phyloP scores from a whole-genome alignment of 2,113 vertebrate species.

The Excalfactoria chinensis region DNA sequence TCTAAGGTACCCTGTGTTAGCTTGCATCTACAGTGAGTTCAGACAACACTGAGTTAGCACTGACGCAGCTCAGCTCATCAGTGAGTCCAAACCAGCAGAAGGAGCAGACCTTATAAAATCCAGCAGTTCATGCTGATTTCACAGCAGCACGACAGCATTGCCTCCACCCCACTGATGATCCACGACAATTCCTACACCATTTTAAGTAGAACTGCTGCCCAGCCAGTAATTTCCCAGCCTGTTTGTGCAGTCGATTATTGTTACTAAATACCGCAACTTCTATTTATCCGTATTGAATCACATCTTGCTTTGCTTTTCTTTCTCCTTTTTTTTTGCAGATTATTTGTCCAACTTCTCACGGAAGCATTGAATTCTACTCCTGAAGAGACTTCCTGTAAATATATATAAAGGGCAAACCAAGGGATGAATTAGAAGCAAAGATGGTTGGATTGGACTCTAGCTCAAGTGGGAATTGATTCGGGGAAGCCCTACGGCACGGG shows the following conservation, averaged over 20 bases:
- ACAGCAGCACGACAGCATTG: background rate
- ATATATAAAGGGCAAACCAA: background rate
- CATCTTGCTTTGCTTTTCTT: background rate
- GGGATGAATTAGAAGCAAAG: background rate
- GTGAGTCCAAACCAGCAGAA: background rate
- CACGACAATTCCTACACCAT: background rate
- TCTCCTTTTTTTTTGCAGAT: background rate
- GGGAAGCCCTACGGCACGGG: background rate
- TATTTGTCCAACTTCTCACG: conserved; percentile 66
- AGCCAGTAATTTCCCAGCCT: background rate
- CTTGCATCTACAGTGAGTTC: background rate
- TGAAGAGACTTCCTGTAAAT: conserved; percentile 24
- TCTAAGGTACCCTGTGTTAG: background rate
- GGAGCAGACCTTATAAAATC: conserved; percentile 28
- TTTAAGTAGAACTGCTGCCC: background rate
- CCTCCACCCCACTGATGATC: background rate
- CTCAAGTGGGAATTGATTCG: background rate
- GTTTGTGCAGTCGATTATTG: background rate
- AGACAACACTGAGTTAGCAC: background rate
- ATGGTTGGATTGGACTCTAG: background rate
- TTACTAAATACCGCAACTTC: background rate
- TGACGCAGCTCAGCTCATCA: background rate
- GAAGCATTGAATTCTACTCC: conserved; percentile 49
- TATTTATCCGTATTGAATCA: background rate
- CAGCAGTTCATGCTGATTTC: background rate